phyloP scores from a whole-genome alignment of 2,113 vertebrate species.

The Alethe castanea region DNA sequence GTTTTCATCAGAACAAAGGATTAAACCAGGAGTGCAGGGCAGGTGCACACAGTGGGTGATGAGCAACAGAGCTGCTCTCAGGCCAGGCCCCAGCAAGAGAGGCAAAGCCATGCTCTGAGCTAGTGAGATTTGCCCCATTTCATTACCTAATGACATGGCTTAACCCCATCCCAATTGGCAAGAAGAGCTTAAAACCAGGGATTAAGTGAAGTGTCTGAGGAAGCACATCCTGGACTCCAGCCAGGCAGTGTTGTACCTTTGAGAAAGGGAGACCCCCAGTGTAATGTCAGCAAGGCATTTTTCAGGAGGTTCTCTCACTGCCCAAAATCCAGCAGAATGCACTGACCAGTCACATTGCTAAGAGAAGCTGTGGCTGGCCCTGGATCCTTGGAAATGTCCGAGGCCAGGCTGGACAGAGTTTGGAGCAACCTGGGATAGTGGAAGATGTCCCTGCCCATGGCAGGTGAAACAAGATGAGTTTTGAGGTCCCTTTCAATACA shows the following conservation, averaged over 20 bases:
- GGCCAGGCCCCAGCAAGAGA: neutral
- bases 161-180: neutral
- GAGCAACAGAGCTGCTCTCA: neutral
- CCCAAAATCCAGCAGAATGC: neutral
- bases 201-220: neutral
- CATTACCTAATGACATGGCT: neutral
- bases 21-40: neutral
- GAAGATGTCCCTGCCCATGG: neutral
- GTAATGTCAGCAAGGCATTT: neutral
- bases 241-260: neutral
- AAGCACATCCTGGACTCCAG: neutral
- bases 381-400: neutral
- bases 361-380: neutral
- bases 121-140: neutral
- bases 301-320: neutral
- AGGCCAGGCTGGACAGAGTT: fast-evolving
- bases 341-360: neutral
- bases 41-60: neutral
- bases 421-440: neutral
- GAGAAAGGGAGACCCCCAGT: neutral
- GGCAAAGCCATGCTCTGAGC: neutral
- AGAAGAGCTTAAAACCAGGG: neutral
- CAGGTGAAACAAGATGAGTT: neutral
- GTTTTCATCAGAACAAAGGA: neutral
- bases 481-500: neutral